Percentiles rank a stretch among this genome's conserved stretches.
phyloP scores from a whole-genome alignment of 2,888 invertebrate species.

The Gymnoscelis rufifasciata region DNA sequence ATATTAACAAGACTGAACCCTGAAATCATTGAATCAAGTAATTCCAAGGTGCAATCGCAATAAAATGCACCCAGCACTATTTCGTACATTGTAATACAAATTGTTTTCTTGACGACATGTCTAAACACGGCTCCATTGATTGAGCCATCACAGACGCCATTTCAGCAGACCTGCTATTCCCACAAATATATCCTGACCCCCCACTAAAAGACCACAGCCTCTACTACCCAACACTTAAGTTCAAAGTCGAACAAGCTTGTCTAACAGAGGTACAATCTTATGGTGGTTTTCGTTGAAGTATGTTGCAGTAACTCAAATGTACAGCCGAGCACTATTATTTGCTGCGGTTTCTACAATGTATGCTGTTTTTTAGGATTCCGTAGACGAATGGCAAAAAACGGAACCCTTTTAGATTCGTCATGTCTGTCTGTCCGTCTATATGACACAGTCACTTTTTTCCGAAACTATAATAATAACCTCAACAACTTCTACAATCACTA shows the following conservation, averaged over 20 bases:
- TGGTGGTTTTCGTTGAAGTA: conserved; percentile 48
- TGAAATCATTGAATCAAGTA: neutral
- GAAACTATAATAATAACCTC: no score
- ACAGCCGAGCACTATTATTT: conserved; percentile 72
- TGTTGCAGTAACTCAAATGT: conserved; percentile 67
- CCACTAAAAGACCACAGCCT: neutral
- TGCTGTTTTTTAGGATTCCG: conserved; percentile 55
- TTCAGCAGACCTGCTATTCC: conserved; percentile 55
- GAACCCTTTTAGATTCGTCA: no score
- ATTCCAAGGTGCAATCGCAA: conserved; percentile 57
- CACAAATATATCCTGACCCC: conserved; percentile 30
- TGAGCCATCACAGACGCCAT: conserved; percentile 68
- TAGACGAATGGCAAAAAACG: no score
- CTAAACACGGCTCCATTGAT: conserved; percentile 65
- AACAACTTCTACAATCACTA: no score
- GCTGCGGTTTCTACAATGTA: conserved; percentile 69
- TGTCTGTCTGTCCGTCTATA: no score
- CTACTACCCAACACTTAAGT: conserved; percentile 20
- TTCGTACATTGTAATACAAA: conserved; percentile 65
- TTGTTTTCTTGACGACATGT: conserved; percentile 67
- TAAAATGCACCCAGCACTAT: conserved; percentile 35
- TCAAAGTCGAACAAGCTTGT: conserved; percentile 12
- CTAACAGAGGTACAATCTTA: conserved; percentile 14
- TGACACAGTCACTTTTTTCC: no score
- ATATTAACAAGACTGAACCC: neutral